Conservation (phyloP, 2,797 vertebrate species). For the Malacoctenus gilli region DNA sequence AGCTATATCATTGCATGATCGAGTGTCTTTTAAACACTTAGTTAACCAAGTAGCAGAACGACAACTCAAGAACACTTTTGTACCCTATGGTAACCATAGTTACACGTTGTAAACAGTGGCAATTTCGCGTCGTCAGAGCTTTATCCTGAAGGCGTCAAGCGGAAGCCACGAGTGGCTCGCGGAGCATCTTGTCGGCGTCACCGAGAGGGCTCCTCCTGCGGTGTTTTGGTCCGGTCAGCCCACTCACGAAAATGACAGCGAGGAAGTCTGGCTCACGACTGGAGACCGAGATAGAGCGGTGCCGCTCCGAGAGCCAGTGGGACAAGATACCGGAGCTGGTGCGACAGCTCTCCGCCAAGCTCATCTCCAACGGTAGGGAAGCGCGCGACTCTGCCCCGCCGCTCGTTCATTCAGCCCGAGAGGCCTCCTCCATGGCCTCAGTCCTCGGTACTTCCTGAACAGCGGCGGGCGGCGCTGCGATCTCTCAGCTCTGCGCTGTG, state of each 20-base stretch:
- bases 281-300: conserved; percentile 94
- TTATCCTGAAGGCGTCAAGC: no score
- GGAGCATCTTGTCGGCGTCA: no score
- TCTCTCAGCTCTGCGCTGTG: no score
- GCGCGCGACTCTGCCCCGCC: background rate
- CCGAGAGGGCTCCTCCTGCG: background rate
- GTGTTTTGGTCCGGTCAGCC: conserved; percentile 61
- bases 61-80: no score
- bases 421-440: conserved; percentile 49
- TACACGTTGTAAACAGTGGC: no score
- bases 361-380: conserved; percentile 91
- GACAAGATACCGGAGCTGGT: conserved; percentile 93
- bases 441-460: conserved; percentile 72
- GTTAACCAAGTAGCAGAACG: no score
- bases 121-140: no score
- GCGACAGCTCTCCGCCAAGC: conserved; percentile 92
- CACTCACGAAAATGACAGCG: conserved; percentile 86
- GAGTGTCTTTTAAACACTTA: no score
- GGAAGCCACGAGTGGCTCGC: no score
- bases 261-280: conserved; percentile 93
- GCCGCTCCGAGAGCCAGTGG: conserved; percentile 93
- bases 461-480: background rate
- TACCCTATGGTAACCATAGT: no score
- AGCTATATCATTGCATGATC: no score
- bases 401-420: conserved; percentile 34